Evolutionary conservation across 2,113 vertebrate species (phyloP), one percentile per base, ranked within the genome.

Genomic region (Tamias sibiricus): DNA sequence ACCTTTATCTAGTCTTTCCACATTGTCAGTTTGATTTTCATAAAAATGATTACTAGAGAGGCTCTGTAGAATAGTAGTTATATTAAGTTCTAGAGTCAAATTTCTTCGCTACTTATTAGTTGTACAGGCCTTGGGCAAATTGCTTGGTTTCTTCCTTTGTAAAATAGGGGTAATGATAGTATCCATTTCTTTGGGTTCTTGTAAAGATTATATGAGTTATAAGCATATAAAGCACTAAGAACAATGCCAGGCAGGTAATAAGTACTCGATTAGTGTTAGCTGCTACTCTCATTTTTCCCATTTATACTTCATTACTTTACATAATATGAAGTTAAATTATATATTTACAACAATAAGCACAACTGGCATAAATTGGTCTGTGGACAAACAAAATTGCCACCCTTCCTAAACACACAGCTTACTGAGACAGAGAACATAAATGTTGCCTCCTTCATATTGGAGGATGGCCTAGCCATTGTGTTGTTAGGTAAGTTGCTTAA

Each of bases 101-200:
- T 75, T 83, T 35, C 86, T 93, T 95, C 57, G 12, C 82, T 57
- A 1, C 37, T 90, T 96, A 62, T 47, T 84, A 72, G 79, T 72
- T 92, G 37, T 76, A 4, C 64, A 91, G 74, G 30, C 49, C 37
- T 90, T 95, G 30, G 52, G 75, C 64, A 95, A 26, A 30, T 91
- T 97, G 49, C 52, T 95, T 44, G 49, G 11, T 86, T 94, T 93
- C 79, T 89, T 83, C 47, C 54, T 91, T 93, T 91, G 10, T 89
- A 83, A 95, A 97, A 89, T 42, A 83, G 54, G 11, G 13, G n/a
- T 77, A 64, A 79, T 86, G 24, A 93, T 52, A 93, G 54, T 85
- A 77, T 71, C 66, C 76, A 88, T 57, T 92, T 90, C 22, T 35
- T 92, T 12, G 30, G 42, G 24, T 94, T 91, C 89, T 95, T 90